Evolutionary conservation across 2,113 vertebrate species (phyloP).

Genomic region (Callipepla squamata): DNA sequence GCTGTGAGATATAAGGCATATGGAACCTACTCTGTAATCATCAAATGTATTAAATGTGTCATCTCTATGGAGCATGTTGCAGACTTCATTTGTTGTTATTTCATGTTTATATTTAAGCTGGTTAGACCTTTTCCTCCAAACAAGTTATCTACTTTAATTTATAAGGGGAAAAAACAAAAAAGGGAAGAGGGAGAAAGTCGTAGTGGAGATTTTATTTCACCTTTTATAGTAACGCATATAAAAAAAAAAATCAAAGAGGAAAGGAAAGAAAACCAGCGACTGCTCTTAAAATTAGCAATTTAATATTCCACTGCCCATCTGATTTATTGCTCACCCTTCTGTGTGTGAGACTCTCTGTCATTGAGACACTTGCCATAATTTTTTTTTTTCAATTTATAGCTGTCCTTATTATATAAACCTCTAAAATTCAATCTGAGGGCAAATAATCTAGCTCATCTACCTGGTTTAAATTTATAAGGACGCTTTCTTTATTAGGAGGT

Average conservation of each 20-base stretch:
- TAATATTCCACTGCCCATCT: conserved; percentile 63
- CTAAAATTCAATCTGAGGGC: conserved; percentile 69
- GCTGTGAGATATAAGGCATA: background rate
- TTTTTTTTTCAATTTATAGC: conserved; percentile 50
- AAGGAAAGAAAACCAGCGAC: background rate
- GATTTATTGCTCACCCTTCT: conserved; percentile 56
- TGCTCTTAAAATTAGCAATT: conserved; percentile 63
- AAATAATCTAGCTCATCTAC: conserved; percentile 45
- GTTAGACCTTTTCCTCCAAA: background rate
- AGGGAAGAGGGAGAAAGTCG: background rate
- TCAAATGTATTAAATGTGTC: conserved; percentile 11
- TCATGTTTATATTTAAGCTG: background rate
- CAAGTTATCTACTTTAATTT: background rate
- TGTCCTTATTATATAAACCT: conserved; percentile 57
- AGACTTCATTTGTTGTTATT: background rate
- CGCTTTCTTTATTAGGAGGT: conserved; percentile 39
- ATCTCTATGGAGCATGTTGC: background rate
- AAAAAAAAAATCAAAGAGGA: background rate
- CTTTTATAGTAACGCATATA: conserved; percentile 30
- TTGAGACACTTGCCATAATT: conserved; percentile 38
- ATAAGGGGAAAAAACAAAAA: background rate
- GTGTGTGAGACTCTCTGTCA: conserved; percentile 37
- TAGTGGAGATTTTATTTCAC: background rate
- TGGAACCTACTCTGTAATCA: conserved; percentile 17
- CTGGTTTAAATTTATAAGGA: conserved; percentile 44